Evolutionary conservation across 2,113 vertebrate species (phyloP), one percentile per base, ranked within the genome.

Genomic region (Dipodomys spectabilis): DNA sequence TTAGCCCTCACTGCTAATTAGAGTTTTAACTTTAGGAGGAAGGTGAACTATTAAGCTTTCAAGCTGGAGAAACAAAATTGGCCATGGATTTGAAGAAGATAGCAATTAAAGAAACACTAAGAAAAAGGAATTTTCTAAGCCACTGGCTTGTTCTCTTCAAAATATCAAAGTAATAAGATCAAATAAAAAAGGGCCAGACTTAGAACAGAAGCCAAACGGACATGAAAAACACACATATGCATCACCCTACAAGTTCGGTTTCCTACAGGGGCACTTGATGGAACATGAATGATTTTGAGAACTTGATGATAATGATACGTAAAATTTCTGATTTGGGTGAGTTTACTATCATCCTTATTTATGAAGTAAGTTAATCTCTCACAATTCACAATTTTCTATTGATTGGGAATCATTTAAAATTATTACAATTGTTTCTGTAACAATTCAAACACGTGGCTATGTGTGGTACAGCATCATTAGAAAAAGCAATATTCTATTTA

Each of bases 391-490:
- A 77, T 39, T 74, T 53, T 94, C 30, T 22, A 0, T 68, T 92
- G 65, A 11, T 71, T 83, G 92, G 22, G n/a, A 15, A 83, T 23
- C 32, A 6, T 30, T 77, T 67, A 19, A 67, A 74, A 65, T n/a
- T 73, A 80, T 87, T 73, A 82, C 79, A 91, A 45, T 69, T 93
- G 13, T 28, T 87, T 96, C 81, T 88, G 44, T 4, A 93, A 25
- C 6, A 92, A 27, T 72, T 23, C n/a, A 64, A 65, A 64, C 35
- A 60, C 53, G 71, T 78, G 19, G 19, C 32, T 27, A 60, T 2
- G n/a, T 75, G 8, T 75, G 68, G 6, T 20, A 75, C 25, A 75
- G 19, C 6, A 18, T 81, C 45, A 73, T n/a, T 79, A 23, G 77
- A 49, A 57, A 93, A 71, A 84, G 39, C 30, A 80, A 16, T 35